phyloP scores from a whole-genome alignment of 2,113 vertebrate species.

The Cheilinus undulatus region DNA sequence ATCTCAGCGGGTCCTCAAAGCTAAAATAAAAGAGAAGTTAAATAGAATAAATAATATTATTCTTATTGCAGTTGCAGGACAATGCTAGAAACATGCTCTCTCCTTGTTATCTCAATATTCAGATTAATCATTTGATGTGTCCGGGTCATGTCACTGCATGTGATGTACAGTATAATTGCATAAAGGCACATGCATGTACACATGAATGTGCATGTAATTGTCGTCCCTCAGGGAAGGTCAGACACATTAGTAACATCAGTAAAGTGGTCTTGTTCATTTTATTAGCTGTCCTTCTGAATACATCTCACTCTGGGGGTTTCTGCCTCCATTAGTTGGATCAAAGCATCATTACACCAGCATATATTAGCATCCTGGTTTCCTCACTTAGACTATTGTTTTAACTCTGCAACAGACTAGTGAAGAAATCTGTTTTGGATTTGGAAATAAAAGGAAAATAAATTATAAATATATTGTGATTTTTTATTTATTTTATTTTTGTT shows the following conservation, averaged over 20 bases:
- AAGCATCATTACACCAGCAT: conserved; percentile 73
- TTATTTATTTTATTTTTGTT: conserved; percentile 1
- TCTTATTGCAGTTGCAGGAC: neutral
- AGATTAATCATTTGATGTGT: conserved; percentile 15
- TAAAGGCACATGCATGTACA: conserved; percentile 5
- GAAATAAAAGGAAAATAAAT: too few relatives aligned
- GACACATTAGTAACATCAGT: conserved; percentile 74
- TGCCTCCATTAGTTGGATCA: conserved; percentile 80
- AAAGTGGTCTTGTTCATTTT: conserved; percentile 77
- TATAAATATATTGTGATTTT: neutral
- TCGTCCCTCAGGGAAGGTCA: conserved; percentile 69
- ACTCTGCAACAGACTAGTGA: too few relatives aligned
- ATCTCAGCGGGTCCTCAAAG: neutral
- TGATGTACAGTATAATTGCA: conserved; percentile 17
- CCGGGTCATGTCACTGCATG: neutral
- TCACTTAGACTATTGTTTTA: too few relatives aligned
- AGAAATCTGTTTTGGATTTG: too few relatives aligned
- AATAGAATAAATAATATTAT: too few relatives aligned
- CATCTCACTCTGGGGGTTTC: conserved; percentile 71
- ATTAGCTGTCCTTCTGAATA: conserved; percentile 78
- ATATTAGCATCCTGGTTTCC: conserved; percentile 71
- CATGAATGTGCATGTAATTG: conserved; percentile 9
- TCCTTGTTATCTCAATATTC: conserved; percentile 19
- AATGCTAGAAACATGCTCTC: conserved; percentile 3
- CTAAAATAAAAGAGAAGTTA: too few relatives aligned